These are phyloP conservation scores for Myocastor coypus DNA, from an alignment of 2,113 vertebrate species.

Conservation along the genomic window DNA sequence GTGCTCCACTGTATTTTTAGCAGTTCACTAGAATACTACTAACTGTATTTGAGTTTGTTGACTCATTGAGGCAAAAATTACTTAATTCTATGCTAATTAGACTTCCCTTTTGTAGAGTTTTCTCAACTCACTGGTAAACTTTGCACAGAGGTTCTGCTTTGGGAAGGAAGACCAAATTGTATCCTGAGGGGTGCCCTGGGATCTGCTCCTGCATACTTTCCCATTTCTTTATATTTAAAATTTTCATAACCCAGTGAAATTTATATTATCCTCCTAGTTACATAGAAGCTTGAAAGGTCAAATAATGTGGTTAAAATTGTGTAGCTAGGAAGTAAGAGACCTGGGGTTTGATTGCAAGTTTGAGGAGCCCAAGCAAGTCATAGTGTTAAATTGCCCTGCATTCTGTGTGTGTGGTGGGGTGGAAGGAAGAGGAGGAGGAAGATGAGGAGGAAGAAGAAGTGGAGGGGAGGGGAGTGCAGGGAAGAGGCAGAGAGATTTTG, in stretches of 20 bases:
- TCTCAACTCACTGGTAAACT: slow-evolving; percentile 3
- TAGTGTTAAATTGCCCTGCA: not conserved
- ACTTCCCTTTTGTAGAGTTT: not conserved
- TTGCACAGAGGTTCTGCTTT: not conserved
- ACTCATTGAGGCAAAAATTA: slow-evolving; percentile 16
- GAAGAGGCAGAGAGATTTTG: no score
- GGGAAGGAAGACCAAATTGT: not conserved
- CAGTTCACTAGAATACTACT: slow-evolving; percentile 20
- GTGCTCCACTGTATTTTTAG: slow-evolving; percentile 27
- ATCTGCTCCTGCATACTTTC: not conserved
- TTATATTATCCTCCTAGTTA: not conserved
- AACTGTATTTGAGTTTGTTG: slow-evolving; percentile 7
- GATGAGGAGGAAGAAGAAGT: not conserved
- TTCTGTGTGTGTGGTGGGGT: not conserved
- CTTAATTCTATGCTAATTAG: slow-evolving; percentile 39
- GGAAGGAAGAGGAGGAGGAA: no score
- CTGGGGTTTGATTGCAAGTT: not conserved
- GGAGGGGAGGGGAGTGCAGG: no score
- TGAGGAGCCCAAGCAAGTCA: not conserved
- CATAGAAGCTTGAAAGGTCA: not conserved
- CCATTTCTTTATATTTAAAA: not conserved
- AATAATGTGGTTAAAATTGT: not conserved
- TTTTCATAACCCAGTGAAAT: not conserved
- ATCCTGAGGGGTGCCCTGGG: not conserved
- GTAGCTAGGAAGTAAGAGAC: not conserved